phyloP scores from a whole-genome alignment of 2,113 vertebrate genomes.

The Stictonetta naevosa region DNA sequence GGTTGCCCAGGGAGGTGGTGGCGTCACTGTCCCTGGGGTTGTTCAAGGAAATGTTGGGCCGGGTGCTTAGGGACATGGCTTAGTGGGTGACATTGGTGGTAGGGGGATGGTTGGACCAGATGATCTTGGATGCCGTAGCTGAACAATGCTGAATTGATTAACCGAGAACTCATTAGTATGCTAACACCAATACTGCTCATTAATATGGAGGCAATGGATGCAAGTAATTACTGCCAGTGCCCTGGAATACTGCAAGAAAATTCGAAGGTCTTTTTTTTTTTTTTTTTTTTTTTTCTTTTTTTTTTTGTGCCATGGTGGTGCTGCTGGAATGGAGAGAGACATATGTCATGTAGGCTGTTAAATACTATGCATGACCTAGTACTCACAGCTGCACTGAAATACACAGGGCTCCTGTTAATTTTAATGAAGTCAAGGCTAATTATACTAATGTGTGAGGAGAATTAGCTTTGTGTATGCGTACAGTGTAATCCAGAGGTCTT shows the following conservation, averaged over 20 bases:
- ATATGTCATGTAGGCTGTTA: accelerated
- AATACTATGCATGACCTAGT: background rate
- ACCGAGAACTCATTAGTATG: background rate
- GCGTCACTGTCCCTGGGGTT: too few species aligned
- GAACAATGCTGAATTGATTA: background rate
- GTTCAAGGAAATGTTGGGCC: too few species aligned
- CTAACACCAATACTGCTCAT: background rate
- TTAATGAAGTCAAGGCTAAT: constrained; percentile 16
- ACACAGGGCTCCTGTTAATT: background rate
- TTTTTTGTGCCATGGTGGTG: background rate
- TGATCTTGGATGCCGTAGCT: background rate
- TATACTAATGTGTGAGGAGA: background rate
- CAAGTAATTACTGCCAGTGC: background rate
- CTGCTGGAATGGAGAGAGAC: background rate
- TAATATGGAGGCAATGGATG: background rate
- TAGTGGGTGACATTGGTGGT: too few species aligned
- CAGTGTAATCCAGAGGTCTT: background rate
- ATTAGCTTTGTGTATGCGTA: background rate
- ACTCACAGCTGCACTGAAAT: background rate
- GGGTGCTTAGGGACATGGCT: too few species aligned
- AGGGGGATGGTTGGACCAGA: too few species aligned
- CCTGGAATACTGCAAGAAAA: background rate
- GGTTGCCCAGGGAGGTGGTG: too few species aligned
- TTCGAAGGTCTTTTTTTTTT: background rate
- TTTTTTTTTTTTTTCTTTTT: too few species aligned